Conservation (phyloP, 2,113 vertebrate species). For the Myiagra hebetior region DNA sequence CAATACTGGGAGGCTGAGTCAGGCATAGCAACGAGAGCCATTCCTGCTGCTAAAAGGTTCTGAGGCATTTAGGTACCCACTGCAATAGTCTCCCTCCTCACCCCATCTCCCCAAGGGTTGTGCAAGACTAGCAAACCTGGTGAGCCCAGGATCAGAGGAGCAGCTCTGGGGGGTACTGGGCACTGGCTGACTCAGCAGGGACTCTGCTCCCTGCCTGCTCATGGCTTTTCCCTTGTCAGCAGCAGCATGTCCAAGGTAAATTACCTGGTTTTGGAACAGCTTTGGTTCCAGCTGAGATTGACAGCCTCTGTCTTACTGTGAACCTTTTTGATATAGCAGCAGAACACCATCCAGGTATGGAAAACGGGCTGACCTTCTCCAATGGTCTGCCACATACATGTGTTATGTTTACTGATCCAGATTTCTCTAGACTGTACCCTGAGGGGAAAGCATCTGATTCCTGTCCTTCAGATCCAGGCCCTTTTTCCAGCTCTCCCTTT, state of each 20-base stretch:
- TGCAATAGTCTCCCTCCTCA: background rate
- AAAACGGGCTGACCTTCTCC: background rate
- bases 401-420: background rate
- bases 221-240: background rate
- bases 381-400: accelerated
- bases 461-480: background rate
- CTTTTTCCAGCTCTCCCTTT: background rate
- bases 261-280: background rate
- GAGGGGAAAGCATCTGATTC: background rate
- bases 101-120: background rate
- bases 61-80: background rate
- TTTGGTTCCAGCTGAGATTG: background rate
- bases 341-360: background rate
- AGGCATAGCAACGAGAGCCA: background rate
- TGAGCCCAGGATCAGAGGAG: background rate
- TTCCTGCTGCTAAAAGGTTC: background rate
- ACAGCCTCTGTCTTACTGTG: background rate
- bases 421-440: background rate
- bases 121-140: background rate
- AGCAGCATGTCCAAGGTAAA: conserved; percentile 17
- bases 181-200: background rate
- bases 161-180: background rate
- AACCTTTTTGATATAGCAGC: background rate
- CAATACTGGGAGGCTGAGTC: conserved; percentile 23
- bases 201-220: background rate